Evolutionary conservation across 2,113 vertebrate species (phyloP), one percentile per base, ranked within the genome.

Genomic region (Sceloporus tristichus): DNA sequence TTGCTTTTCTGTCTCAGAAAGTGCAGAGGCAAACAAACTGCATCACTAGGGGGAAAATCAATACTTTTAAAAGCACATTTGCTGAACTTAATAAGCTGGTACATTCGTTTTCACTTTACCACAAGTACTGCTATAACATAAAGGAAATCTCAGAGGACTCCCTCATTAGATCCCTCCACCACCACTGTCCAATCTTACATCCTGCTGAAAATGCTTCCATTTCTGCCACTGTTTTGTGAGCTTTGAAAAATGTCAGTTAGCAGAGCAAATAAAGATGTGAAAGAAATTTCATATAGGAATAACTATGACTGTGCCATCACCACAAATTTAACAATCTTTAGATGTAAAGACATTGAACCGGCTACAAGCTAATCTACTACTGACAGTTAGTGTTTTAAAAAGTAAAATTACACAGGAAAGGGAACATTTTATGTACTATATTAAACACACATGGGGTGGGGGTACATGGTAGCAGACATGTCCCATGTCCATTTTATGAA

Each of bases 1-100:
- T 18, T 38, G 77, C 77, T 80, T 85, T 75, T 85, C 83, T 74
- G 48, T 48, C 76, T 73, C 76, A 75, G 79, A 85, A 79, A 48
- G 62, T 19, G 66, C 66, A 85, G 66, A 59, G 54, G 76, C 68
- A 79, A 89, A 74, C 65, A 54, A 70, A 79, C 34, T 71, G 82
- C 65, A 65, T 71, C 82, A 48, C 0, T 25, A 40, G 68, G 13
- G 13, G 65, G 18, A 84, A 84, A 88, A 88, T 88, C 81, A 88
- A 88, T 88, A 84, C 16, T 76, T 65, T 89, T 80, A 53, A 89
- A 79, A 89, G 68, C 83, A 79, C 77, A 85, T 65, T 75, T 85
- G 78, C 83, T 85, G 76, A 85, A 77, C 54, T 53, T 85, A 84
- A 80, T 79, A 85, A 79, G 19, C 68, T 80, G 77, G 40, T 80